Conservation (phyloP, 2,888 invertebrate genomes). For the Acanthacorydalis orientalis region DNA sequence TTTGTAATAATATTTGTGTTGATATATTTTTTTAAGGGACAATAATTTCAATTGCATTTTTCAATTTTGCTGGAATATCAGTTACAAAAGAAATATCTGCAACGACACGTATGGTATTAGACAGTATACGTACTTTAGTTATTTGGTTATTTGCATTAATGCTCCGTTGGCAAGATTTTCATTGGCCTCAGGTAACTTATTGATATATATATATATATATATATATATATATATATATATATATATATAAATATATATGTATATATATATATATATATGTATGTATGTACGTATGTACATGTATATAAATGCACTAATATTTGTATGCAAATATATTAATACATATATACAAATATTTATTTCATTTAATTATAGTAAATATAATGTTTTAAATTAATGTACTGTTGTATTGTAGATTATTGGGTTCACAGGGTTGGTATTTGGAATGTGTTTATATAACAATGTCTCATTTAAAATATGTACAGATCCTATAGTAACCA, state of each 20-base stretch:
- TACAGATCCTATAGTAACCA: background rate
- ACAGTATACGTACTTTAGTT: conserved; percentile 67
- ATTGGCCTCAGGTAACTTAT: conserved; percentile 45
- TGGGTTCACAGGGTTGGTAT: background rate
- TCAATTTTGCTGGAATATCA: conserved; percentile 82
- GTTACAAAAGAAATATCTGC: conserved; percentile 89
- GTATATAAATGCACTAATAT: too few relatives aligned
- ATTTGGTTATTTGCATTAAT: conserved; percentile 72
- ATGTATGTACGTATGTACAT: too few relatives aligned
- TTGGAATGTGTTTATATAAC: background rate
- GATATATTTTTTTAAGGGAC: conserved; percentile 37
- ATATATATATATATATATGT: too few relatives aligned
- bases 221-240: too few relatives aligned
- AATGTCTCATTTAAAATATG: background rate
- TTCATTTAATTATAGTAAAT: too few relatives aligned
- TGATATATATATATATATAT: background rate
- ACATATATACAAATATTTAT: too few relatives aligned
- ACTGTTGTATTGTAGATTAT: background rate
- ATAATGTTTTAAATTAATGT: too few relatives aligned
- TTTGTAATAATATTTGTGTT: background rate
- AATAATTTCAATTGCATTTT: conserved; percentile 75
- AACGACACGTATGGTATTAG: conserved; percentile 78
- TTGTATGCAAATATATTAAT: too few relatives aligned
- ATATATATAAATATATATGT: too few relatives aligned
- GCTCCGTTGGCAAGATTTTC: conserved; percentile 64